A percentile compares a stretch with the other conserved stretches of the same genome.
Evolutionary conservation across 2,113 vertebrate species (phyloP).

Genomic region (Tragelaphus strepsiceros): DNA sequence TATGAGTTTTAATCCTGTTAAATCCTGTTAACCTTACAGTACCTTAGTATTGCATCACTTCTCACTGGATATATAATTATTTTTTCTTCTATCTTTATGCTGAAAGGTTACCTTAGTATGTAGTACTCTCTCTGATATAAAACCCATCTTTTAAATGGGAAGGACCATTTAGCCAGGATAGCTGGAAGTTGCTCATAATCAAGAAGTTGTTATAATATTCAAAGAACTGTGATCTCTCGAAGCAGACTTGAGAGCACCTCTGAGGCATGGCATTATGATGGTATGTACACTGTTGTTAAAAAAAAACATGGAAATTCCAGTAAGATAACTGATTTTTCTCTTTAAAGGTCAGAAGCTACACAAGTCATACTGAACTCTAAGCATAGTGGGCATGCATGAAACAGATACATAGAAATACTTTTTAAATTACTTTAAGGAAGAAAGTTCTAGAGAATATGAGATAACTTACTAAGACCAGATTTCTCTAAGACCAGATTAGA

Average conservation of each 20-base stretch:
- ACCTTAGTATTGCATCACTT: not conserved
- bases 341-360: not conserved
- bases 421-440: not conserved
- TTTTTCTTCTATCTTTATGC: not conserved
- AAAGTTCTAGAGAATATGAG: not conserved
- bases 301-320: not conserved
- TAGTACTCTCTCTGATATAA: not conserved
- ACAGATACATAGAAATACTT: not conserved
- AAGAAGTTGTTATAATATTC: not conserved
- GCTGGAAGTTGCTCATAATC: not conserved
- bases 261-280: not conserved
- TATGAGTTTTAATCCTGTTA: not conserved
- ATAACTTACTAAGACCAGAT: not conserved
- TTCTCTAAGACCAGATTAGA: not conserved
- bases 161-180: not conserved
- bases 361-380: not conserved
- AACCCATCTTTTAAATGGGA: not conserved
- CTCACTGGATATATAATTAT: not conserved
- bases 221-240: not conserved
- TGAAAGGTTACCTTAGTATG: not conserved
- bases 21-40: not conserved
- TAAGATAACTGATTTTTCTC: not conserved
- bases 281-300: not conserved
- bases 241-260: not conserved
- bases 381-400: not conserved